phyloP scores from a whole-genome alignment of 1,140 invertebrate genomes.

The Daktulosphaira vitifoliae region DNA sequence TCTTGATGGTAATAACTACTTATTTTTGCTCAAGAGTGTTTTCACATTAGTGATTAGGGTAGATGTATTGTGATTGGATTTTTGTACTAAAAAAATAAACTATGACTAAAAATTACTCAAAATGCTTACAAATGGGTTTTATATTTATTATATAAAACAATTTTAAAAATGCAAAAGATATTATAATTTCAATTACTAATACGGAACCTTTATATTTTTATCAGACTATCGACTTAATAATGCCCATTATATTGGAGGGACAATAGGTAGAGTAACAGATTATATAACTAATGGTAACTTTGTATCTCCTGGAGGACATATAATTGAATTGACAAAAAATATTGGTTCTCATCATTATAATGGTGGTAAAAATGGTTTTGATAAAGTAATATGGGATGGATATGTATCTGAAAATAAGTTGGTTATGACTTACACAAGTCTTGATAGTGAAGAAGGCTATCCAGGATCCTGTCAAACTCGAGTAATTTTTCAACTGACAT shows the following conservation, averaged over 20 bases:
- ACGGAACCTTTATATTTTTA: not conserved
- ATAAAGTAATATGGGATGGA: conserved; percentile 50
- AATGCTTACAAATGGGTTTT: too few relatives aligned
- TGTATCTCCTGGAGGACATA: conserved; percentile 60
- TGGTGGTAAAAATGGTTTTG: conserved; percentile 78
- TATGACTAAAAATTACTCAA: too few relatives aligned
- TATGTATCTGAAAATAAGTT: conserved; percentile 49
- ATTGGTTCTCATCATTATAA: conserved; percentile 55
- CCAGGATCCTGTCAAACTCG: conserved; percentile 64
- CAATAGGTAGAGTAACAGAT: conserved; percentile 81
- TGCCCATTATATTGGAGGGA: conserved; percentile 77
- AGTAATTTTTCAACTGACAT: conserved; percentile 61
- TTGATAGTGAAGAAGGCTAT: conserved; percentile 78
- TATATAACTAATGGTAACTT: conserved; percentile 65
- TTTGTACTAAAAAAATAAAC: too few relatives aligned
- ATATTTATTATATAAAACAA: too few relatives aligned
- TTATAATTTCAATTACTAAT: too few relatives aligned
- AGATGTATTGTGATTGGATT: too few relatives aligned
- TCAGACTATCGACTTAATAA: conserved; percentile 52
- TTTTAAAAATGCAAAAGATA: too few relatives aligned
- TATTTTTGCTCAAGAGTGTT: too few relatives aligned
- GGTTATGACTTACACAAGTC: conserved; percentile 58
- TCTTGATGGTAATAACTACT: conserved; percentile 48
- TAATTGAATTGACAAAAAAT: not conserved
- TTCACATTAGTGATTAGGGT: too few relatives aligned